phyloP scores from a whole-genome alignment of 2,113 vertebrate genomes.

The Amia ocellicauda region DNA sequence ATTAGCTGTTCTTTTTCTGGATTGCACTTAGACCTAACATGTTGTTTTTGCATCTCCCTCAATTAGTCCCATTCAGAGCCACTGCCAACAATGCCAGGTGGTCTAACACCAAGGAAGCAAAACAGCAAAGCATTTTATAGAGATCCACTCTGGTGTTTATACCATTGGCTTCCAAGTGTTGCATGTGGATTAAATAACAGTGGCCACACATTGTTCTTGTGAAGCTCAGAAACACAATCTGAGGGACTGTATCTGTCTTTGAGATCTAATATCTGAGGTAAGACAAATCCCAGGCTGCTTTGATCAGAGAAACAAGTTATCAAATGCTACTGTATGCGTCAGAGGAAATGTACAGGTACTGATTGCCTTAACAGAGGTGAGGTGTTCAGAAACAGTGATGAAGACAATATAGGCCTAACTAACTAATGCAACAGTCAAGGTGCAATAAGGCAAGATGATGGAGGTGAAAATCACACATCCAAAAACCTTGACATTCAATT shows the following conservation, averaged over 20 bases:
- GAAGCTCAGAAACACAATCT: conserved; percentile 11
- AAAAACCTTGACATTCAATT: conserved; percentile 46
- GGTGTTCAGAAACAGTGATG: conserved; percentile 20
- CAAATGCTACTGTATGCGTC: conserved; percentile 28
- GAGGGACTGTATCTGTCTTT: conserved; percentile 22
- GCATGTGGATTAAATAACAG: conserved; percentile 1
- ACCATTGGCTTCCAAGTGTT: background rate
- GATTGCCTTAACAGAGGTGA: conserved; percentile 25
- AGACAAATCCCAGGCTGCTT: conserved; percentile 32
- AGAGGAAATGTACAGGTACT: conserved; percentile 40
- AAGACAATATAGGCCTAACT: conserved; percentile 8
- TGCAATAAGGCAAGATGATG: conserved; percentile 17
- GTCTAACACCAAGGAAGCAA: conserved; percentile 20
- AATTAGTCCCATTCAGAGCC: conserved; percentile 17
- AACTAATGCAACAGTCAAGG: too few species aligned
- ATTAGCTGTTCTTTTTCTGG: conserved; percentile 30
- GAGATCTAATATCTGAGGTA: conserved; percentile 39
- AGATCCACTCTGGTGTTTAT: conserved; percentile 8
- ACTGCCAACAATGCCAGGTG: conserved; percentile 27
- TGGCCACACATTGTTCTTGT: conserved; percentile 31
- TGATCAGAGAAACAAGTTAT: conserved; percentile 38
- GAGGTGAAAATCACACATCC: conserved; percentile 35
- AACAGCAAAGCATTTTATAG: conserved; percentile 10
- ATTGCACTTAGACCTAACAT: conserved; percentile 21
- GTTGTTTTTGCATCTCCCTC: conserved; percentile 37